Evolutionary conservation across 2,797 vertebrate genomes (phyloP).

Genomic region (Neosalanx taihuensis): DNA sequence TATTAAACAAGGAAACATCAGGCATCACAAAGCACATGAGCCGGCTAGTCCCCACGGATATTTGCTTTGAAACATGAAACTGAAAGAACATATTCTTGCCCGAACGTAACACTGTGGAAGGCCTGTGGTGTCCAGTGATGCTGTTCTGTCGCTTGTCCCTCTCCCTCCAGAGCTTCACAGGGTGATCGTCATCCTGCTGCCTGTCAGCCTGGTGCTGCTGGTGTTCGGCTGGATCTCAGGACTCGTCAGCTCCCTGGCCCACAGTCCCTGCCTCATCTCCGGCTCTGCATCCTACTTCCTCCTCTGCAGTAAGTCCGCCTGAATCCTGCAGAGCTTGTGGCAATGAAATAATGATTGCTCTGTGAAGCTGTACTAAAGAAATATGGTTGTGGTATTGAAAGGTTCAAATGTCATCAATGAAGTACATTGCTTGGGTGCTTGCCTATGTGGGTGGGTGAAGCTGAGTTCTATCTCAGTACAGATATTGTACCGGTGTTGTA

Average conservation of each 20-base stretch:
- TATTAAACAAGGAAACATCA: too few species aligned
- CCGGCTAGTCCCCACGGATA: too few species aligned
- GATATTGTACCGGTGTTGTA: too few species aligned
- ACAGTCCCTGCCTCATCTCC: constrained; percentile 65
- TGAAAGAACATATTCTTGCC: not conserved
- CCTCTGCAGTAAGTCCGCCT: constrained; percentile 74
- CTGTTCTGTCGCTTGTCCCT: constrained; percentile 24
- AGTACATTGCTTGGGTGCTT: not conserved
- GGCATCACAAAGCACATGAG: too few species aligned
- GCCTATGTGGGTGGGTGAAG: not conserved
- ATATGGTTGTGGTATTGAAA: not conserved
- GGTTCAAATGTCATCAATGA: too few species aligned
- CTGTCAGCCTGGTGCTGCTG: constrained; percentile 74
- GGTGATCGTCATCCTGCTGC: constrained; percentile 75
- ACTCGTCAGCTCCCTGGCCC: constrained; percentile 74
- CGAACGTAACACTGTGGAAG: not conserved
- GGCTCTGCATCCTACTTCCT: constrained; percentile 72
- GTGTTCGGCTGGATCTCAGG: constrained; percentile 77
- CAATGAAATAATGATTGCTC: not conserved
- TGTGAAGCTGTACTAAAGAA: not conserved
- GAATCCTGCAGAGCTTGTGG: not conserved
- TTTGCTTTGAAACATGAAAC: not conserved
- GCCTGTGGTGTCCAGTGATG: not conserved
- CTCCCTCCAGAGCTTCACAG: constrained; percentile 70
- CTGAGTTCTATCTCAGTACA: too few species aligned